These are phyloP conservation scores for Indicator maculatus DNA, from an alignment of 2,113 vertebrate species.

Conservation along the genomic window DNA sequence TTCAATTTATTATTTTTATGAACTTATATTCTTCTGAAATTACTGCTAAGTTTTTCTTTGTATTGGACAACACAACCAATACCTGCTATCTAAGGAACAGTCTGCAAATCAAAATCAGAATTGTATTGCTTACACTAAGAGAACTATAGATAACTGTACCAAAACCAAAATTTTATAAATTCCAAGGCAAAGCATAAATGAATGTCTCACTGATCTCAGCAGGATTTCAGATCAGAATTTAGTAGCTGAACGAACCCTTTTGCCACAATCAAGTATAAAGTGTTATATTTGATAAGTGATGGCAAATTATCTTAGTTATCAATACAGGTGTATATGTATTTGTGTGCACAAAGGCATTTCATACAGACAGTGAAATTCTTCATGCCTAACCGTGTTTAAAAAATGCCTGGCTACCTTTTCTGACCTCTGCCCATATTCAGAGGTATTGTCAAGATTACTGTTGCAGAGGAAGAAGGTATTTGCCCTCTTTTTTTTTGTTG, in stretches of 20 bases:
- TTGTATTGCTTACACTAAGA: neutral
- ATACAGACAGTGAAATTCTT: neutral
- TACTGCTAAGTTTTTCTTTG: neutral
- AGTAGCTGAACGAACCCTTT: neutral
- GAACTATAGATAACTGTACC: neutral
- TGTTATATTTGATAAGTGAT: neutral
- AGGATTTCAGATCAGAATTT: neutral
- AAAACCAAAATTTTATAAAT: neutral
- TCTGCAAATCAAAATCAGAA: neutral
- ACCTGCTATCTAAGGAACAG: neutral
- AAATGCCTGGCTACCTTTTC: neutral
- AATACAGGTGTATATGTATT: neutral
- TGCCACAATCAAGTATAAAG: neutral
- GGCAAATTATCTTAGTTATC: neutral
- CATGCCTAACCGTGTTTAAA: neutral
- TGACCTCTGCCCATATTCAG: fast-evolving
- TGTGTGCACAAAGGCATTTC: neutral
- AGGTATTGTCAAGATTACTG: neutral
- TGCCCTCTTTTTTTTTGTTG: neutral
- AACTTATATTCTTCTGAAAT: neutral
- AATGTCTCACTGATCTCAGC: neutral
- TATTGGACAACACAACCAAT: neutral
- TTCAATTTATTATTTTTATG: neutral
- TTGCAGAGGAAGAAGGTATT: neutral
- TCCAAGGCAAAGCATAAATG: neutral